Base-by-base conservation (phyloP, 2,888 invertebrate genomes). In the Xestia sexstrigata region DNA sequence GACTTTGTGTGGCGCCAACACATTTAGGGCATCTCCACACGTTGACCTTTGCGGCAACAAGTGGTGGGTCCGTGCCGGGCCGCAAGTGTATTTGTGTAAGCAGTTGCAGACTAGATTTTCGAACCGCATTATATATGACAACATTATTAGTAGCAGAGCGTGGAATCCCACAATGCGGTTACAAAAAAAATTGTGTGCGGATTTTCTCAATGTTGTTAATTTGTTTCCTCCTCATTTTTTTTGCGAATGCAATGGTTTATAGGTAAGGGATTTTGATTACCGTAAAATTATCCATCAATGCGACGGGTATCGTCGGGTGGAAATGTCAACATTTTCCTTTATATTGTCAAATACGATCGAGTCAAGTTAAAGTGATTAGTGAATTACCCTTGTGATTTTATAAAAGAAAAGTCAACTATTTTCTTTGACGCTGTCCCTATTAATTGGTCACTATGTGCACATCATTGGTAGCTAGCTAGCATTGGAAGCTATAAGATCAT, bases 31-130 rank as follows among this genome's bases (percentile, higher is more conserved):
- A 35, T 47, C n/a, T 67, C 11, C 39, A 84, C 73, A 72, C 11
- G 13, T 26, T 75, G 60, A 55, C 52, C 71, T 58, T 66, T 65
- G n/a, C 7, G 20, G 83, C 83, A 83, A 80, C 79, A 83, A 83
- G 79, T 83, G 83, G 78, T 42, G 35, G 55, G 15, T 83, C 66
- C 58, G n/a, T 66, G 26, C 26, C 17, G 23, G 49, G 6, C n/a
- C 6, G 49, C 23, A 49, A 47, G 47, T 55, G n/a, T 79, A 30
- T 67, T n/a, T 62, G 6, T 26, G 5, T 42, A 30, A 62, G 13
- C 17, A 68, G 20, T 30, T 58, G 45, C 6, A 39, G 23, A 78
- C 26, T 49, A 13, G 30, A 11, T 23, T 47, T 74, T 39, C 45
- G 8, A 76, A 20, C 23, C 8, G 45, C 15, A 11, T 68, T 17